phyloP scores from a whole-genome alignment of 2,888 invertebrate species.

The Lordiphosa andalusiaca region DNA sequence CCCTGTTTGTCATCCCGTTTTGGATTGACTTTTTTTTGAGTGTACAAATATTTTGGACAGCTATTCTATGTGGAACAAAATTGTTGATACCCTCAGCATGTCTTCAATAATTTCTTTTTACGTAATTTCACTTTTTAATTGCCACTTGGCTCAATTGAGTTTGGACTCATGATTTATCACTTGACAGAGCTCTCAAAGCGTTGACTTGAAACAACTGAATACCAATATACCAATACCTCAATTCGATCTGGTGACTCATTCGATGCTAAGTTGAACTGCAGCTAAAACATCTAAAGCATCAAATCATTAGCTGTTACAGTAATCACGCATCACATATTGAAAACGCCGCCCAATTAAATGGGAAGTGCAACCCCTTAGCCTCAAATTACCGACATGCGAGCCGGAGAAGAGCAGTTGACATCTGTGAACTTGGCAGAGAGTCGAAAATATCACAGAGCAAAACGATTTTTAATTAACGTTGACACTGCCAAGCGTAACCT shows the following conservation, averaged over 20 bases:
- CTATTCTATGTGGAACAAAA: too few relatives aligned
- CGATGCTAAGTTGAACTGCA: slow-evolving; percentile 41
- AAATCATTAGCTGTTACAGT: slow-evolving; percentile 50
- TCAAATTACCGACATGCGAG: slow-evolving; percentile 63
- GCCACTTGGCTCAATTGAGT: too few relatives aligned
- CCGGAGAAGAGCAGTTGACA: slow-evolving; percentile 39
- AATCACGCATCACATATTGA: slow-evolving; percentile 33
- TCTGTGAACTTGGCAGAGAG: slow-evolving; percentile 56
- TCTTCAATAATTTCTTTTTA: too few relatives aligned
- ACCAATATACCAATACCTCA: too few relatives aligned
- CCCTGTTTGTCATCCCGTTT: too few relatives aligned
- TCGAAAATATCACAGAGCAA: slow-evolving; percentile 49
- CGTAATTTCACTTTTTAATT: too few relatives aligned
- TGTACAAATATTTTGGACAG: too few relatives aligned
- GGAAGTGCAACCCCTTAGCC: slow-evolving; percentile 27
- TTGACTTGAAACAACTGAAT: too few relatives aligned
- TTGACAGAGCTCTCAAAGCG: too few relatives aligned
- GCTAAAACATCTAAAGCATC: slow-evolving; percentile 31
- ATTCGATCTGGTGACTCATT: not conserved
- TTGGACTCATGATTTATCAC: too few relatives aligned
- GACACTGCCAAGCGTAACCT: slow-evolving; percentile 52
- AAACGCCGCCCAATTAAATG: slow-evolving; percentile 32
- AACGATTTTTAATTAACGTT: slow-evolving; percentile 72
- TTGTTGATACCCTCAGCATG: too few relatives aligned
- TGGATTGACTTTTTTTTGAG: too few relatives aligned